phyloP scores from a whole-genome alignment of 2,888 invertebrate species.

The Aspidiotus rigidus region DNA sequence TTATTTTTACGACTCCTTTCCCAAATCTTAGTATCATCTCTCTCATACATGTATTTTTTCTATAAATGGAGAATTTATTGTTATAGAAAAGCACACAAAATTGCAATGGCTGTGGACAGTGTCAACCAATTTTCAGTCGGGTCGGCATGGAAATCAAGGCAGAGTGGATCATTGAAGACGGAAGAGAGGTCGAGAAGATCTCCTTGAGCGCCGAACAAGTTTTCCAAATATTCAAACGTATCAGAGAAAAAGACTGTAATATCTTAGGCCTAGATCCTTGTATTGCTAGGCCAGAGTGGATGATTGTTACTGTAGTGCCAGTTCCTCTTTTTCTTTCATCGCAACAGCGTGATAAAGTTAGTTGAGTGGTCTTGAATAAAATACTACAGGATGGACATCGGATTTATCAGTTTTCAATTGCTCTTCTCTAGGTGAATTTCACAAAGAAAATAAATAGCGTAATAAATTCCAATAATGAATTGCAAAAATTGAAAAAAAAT shows the following conservation, averaged over 20 bases:
- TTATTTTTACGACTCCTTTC: too few species aligned
- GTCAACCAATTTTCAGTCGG: conserved; percentile 86
- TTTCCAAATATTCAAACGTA: conserved; percentile 67
- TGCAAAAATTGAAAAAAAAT: conserved; percentile 86
- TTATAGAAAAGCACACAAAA: conserved; percentile 52
- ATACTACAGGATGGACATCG: not conserved
- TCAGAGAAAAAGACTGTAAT: conserved; percentile 83
- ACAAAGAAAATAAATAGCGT: conserved; percentile 98
- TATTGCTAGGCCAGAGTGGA: conserved; percentile 97
- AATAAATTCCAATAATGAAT: conserved; percentile 93
- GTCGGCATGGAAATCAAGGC: conserved; percentile 87
- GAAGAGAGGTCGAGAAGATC: conserved; percentile 95
- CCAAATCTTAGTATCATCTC: too few species aligned
- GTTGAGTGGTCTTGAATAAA: too few species aligned
- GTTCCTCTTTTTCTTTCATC: conserved; percentile 63
- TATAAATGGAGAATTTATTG: not conserved
- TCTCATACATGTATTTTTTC: not conserved
- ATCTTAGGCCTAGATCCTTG: conserved; percentile 94
- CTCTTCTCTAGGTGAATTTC: conserved; percentile 77
- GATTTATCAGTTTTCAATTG: not conserved
- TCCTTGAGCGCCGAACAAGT: conserved; percentile 88
- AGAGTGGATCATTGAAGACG: conserved; percentile 98
- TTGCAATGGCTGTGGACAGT: conserved; percentile 96
- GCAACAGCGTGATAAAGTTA: too few species aligned
- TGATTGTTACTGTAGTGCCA: conserved; percentile 94